Percentiles rank a stretch among this genome's conserved stretches.
Conservation (phyloP, 2,797 vertebrate genomes). For the Anabacerthia variegaticeps region DNA sequence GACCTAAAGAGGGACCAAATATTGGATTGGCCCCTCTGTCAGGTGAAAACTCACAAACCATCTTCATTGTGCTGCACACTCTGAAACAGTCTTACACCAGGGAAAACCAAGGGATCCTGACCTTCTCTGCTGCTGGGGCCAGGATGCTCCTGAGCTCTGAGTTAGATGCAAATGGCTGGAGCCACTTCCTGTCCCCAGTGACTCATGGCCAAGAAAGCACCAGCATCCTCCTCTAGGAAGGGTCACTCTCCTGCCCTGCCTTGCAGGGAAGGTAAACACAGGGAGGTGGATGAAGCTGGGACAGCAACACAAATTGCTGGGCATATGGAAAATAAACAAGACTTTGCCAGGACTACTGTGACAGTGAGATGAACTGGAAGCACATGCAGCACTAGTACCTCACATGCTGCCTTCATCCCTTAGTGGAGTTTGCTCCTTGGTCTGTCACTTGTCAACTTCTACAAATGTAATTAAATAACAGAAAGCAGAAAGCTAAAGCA, state of each 20-base stretch:
- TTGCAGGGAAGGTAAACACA: background rate
- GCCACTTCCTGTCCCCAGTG: background rate
- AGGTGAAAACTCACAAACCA: background rate
- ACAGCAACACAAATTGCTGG: background rate
- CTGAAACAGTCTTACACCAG: background rate
- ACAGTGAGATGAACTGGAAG: background rate
- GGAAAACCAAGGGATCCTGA: background rate
- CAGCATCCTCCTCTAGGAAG: conserved; percentile 23
- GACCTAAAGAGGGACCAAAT: background rate
- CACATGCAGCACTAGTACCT: background rate
- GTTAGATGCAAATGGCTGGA: background rate
- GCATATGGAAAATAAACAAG: background rate
- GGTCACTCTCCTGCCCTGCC: conserved; percentile 19
- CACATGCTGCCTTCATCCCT: background rate
- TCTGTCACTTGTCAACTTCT: background rate
- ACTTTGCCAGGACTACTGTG: background rate
- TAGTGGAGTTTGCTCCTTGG: background rate
- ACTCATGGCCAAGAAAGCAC: conserved; percentile 13
- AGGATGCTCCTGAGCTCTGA: background rate
- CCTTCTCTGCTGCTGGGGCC: background rate
- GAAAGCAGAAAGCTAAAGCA: background rate
- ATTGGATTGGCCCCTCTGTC: background rate
- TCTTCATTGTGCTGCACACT: background rate
- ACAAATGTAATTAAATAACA: background rate
- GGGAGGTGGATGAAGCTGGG: background rate